Evolutionary conservation across 2,797 vertebrate species (phyloP), one percentile per base, ranked within the genome.

Genomic region (Tokudaia tokunoshimensis): DNA sequence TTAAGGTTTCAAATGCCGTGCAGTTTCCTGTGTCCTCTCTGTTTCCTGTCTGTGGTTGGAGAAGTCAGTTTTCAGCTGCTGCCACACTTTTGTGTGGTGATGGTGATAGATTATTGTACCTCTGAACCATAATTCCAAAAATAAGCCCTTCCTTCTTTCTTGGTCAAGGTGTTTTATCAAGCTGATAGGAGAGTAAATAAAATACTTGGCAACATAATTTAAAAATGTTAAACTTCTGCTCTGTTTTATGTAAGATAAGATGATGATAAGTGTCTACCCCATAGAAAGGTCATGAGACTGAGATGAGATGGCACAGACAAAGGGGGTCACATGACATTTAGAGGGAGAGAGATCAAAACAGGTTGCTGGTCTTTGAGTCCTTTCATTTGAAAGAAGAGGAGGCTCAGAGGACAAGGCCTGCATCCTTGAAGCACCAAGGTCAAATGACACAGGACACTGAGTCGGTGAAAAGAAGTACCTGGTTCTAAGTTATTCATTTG

Each of bases 301-400:
- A 88, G 67, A 29, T 22, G 29, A 91, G 52, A 59, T 72, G 20
- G 50, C 59, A n/a, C 12, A 96, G 95, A 96, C 81, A 94, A 96
- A 93, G 29, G 8, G 4, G 41, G 86, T 63, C 79, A n/a, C 29
- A 41, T 22, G 57, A 44, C 31, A 24, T 10, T 41, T 80, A 57
- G 24, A 86, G 52, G 78, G 6, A 17, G 72, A 59, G 15, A 6
- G 26, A 22, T 79, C 34, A 31, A 70, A 52, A 83, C 72, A 92
- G 47, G 61, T 4, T 59, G 26, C 50, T 74, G 50, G 63, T 70
- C 37, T 78, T 17, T 75, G 12, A 74, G 26, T 67, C 10, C 29
- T 55, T 96, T 34, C 34, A 89, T 81, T 87, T 88, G 50, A 83
- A 80, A 47, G 34, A 63, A 47, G 92, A 79, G 57, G 61, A 61